These are phyloP conservation scores for Lochmaea crataegi DNA, from an alignment of 2,888 invertebrate species.

Conservation along the genomic window DNA sequence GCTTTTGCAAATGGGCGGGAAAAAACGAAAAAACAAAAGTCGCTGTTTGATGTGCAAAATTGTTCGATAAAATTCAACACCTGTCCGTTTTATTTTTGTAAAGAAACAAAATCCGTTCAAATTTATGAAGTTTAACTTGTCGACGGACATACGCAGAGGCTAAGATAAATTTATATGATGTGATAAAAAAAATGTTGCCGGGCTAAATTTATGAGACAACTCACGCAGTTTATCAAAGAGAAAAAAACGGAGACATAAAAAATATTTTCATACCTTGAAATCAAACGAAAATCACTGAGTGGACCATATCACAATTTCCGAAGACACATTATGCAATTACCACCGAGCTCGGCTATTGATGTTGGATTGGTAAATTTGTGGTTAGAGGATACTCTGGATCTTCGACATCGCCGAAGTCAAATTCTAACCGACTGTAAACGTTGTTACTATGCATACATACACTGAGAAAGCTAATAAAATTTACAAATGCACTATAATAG, in stretches of 20 bases:
- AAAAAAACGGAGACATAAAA: not conserved
- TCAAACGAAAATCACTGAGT: too few species aligned
- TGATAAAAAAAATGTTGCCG: not conserved
- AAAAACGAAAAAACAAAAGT: slow-evolving; percentile 7
- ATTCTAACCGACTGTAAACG: too few species aligned
- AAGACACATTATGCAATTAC: too few species aligned
- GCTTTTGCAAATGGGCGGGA: slow-evolving; percentile 2
- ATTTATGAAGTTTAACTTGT: slow-evolving; percentile 17
- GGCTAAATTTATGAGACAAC: not conserved
- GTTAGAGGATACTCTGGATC: too few species aligned
- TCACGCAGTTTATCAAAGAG: not conserved
- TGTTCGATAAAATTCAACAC: slow-evolving; percentile 18
- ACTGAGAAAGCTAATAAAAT: too few species aligned
- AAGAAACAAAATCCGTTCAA: slow-evolving; percentile 12
- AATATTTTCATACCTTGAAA: not conserved
- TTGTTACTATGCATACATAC: too few species aligned
- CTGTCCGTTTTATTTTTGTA: slow-evolving; percentile 7
- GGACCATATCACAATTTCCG: too few species aligned
- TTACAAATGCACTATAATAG: too few species aligned
- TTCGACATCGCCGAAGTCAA: too few species aligned
- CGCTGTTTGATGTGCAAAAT: not conserved
- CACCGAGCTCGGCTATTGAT: too few species aligned
- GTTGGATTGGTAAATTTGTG: too few species aligned
- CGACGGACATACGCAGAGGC: slow-evolving; percentile 2
- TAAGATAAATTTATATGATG: slow-evolving; percentile 13